These are phyloP conservation scores for Anneissia japonica DNA, from an alignment of 35 echinoderm and acorn worm species.

Conservation along the genomic window DNA sequence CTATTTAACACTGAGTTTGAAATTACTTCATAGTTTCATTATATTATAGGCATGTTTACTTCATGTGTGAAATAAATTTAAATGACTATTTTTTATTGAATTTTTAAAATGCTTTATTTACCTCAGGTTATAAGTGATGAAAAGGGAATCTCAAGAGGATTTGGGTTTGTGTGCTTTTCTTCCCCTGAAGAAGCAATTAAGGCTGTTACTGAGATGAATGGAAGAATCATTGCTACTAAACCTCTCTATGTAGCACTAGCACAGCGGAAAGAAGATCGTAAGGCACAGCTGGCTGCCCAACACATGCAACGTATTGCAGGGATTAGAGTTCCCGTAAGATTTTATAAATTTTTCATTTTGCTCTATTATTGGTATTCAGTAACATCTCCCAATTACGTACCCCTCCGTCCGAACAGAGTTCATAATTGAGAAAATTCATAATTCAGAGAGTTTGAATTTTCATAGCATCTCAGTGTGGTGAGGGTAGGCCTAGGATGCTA, in stretches of 20 bases:
- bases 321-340: constrained; percentile 35
- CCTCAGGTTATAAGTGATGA: constrained; percentile 75
- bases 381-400: background rate
- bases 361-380: background rate
- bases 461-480: no score
- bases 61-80: no score
- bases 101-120: no score
- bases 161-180: constrained; percentile 94
- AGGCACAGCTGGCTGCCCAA: constrained; percentile 74
- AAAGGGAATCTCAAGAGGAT: constrained; percentile 56
- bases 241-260: constrained; percentile 95
- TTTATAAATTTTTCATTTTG: constrained; percentile 7
- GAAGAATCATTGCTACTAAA: constrained; percentile 75
- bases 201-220: constrained; percentile 95
- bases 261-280: constrained; percentile 84
- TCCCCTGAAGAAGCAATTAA: constrained; percentile 92
- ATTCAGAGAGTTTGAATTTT: background rate
- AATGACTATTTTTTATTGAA: no score
- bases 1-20: no score
- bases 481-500: no score
- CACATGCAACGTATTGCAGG: constrained; percentile 50
- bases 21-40: no score
- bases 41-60: no score
- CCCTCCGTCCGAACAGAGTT: background rate
- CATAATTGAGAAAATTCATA: background rate